Conservation (phyloP, 2,797 vertebrate genomes). For the Todus mexicanus region DNA sequence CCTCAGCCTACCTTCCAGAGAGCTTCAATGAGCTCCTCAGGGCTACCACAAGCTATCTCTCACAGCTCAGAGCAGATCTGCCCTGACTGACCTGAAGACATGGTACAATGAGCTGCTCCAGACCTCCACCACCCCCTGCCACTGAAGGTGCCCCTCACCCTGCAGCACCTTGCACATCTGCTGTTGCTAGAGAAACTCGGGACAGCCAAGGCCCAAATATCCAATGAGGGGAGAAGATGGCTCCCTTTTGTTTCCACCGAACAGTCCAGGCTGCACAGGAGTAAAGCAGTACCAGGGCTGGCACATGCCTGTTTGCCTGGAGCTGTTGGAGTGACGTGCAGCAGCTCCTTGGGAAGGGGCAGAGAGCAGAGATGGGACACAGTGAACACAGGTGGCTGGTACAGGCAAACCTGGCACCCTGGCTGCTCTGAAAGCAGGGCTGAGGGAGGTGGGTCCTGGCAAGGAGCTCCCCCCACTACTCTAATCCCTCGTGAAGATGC, state of each 20-base stretch:
- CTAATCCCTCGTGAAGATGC: rapidly evolving
- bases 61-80: not conserved
- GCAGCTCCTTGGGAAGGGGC: not conserved
- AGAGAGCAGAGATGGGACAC: not conserved
- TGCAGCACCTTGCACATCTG: rapidly evolving
- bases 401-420: not conserved
- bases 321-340: not conserved
- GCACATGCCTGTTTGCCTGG: slow-evolving; percentile 4
- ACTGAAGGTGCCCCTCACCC: rapidly evolving
- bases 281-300: not conserved
- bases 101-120: not conserved
- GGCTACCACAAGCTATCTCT: not conserved
- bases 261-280: not conserved
- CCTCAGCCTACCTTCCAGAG: not conserved
- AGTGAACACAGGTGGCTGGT: not conserved
- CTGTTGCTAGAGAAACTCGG: not conserved
- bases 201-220: not conserved
- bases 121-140: rapidly evolving
- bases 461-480: not conserved
- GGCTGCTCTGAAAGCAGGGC: not conserved
- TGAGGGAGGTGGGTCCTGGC: rapidly evolving
- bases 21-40: not conserved
- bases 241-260: not conserved
- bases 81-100: not conserved
- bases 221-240: rapidly evolving